A percentile compares a stretch with the other conserved stretches of the same genome.
phyloP scores from a whole-genome alignment of 2,888 invertebrate genomes.

The Ophioninae sp. region DNA sequence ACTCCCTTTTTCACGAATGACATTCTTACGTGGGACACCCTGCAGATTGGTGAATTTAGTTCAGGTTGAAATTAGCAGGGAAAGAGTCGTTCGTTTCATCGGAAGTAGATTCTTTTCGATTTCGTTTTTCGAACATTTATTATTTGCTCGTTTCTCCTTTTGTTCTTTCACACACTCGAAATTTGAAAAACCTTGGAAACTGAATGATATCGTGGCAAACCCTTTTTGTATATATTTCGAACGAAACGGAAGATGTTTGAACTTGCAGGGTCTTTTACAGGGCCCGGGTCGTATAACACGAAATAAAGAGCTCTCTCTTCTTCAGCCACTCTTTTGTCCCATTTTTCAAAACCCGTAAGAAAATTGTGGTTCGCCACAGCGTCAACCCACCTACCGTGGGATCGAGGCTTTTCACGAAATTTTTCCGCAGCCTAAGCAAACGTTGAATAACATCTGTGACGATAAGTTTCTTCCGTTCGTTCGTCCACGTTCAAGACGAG shows the following conservation, averaged over 20 bases:
- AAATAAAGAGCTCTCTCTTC: not conserved
- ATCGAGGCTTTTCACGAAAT: not conserved
- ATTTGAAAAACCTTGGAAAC: not conserved
- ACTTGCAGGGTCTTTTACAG: not conserved
- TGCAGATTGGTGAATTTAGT: no score
- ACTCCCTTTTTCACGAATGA: no score
- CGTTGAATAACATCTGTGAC: conserved; percentile 3
- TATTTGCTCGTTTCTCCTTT: not conserved
- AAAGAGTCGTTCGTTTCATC: no score
- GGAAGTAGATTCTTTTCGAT: no score
- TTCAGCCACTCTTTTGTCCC: not conserved
- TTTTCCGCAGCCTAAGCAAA: conserved; percentile 4
- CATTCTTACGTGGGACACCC: no score
- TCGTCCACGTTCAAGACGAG: not conserved
- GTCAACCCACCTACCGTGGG: not conserved
- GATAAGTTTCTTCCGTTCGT: conserved; percentile 5
- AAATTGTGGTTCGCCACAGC: not conserved
- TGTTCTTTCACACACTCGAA: not conserved
- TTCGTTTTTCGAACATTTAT: not conserved
- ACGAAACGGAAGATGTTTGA: not conserved
- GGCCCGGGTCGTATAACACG: not conserved
- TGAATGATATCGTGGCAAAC: not conserved
- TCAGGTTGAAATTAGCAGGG: no score
- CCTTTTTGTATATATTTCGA: not conserved
- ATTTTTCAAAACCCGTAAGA: not conserved